Conservation (phyloP, 2,797 vertebrate species). For the Dermochelys coriacea region DNA sequence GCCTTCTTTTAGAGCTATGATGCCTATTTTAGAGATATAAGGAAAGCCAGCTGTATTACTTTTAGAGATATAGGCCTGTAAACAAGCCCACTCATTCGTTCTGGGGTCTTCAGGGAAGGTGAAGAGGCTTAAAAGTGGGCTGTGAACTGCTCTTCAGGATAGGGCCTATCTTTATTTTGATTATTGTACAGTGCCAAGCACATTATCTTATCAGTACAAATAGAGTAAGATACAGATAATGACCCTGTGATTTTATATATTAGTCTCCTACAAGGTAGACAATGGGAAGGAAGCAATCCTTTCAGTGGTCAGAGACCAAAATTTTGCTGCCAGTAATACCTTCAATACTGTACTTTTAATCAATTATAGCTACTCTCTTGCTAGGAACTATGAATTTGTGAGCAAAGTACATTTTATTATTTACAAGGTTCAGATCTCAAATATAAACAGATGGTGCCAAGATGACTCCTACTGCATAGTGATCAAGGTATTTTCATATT, state of each 20-base stretch:
- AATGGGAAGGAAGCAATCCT: not conserved
- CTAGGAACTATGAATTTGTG: constrained; percentile 66
- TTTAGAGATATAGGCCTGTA: not conserved
- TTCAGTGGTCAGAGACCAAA: not conserved
- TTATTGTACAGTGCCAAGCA: not conserved
- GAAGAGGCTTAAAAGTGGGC: not conserved
- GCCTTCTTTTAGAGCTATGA: not conserved
- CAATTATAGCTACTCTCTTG: constrained; percentile 33
- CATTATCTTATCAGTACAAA: not conserved
- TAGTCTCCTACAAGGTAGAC: not conserved
- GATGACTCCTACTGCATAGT: constrained; percentile 73
- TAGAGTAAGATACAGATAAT: not conserved
- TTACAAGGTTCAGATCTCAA: constrained; percentile 73
- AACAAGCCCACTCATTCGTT: not conserved
- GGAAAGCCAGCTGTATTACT: accelerated
- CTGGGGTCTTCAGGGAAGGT: not conserved
- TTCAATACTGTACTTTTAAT: constrained; percentile 56
- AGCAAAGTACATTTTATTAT: constrained; percentile 77
- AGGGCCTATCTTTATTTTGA: not conserved
- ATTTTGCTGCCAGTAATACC: not conserved
- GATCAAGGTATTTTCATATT: constrained; percentile 74
- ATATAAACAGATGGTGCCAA: constrained; percentile 76
- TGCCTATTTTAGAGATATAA: not conserved
- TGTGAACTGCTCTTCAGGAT: accelerated
- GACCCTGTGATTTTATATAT: not conserved